Base-by-base conservation (phyloP, 1,140 invertebrate genomes). In the Coboldia fuscipes region DNA sequence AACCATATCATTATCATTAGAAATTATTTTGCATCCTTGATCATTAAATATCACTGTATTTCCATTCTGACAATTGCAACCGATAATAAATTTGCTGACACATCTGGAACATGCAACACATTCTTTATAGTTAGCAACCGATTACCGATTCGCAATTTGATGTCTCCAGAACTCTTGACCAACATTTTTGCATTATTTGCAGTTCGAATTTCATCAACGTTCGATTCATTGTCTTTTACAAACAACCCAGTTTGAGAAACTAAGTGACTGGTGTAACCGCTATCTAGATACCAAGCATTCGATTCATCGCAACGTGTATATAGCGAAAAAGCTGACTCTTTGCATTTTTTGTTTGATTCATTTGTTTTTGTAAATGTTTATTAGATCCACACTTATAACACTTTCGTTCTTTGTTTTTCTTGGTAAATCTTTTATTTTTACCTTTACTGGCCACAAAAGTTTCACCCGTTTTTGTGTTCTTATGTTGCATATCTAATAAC, bases 151-250 rank as follows among this genome's bases (percentile, higher is more conserved):
- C 28, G 38, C 19, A 46, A 43, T 9, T 39, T 36, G 16, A 49
- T 31, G 31, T 52, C 37, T 3, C 47, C 50, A 14, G 30, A 32
- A 40, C 44, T 45, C 19, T 37, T 13, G 4, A 47, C 48, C 26
- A 39, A 21, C 10, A 48, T 26, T 35, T 41, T 51, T 35, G 35
- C 30, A 24, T 43, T 36, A 31, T 52, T 43, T n/a, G 50, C 51
- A 18, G 45, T 39, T 10, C 43, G 34, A 38, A 51, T 48, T 32
- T 51, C 48, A 27, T 40, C 47, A 15, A 36, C 39, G 13, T 18
- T 29, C 10, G 22, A 22, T 31, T 43, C 20, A 23, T 34, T 20
- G 12, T 19, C 33, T 15, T 27, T 40, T 36, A 1, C 20, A 13
- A 42, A 19, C 36, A 34, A 42, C 33, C 40, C 17, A 39, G 31